Evolutionary conservation across 2,113 vertebrate species (phyloP).

Genomic region (Amazona guildingii): DNA sequence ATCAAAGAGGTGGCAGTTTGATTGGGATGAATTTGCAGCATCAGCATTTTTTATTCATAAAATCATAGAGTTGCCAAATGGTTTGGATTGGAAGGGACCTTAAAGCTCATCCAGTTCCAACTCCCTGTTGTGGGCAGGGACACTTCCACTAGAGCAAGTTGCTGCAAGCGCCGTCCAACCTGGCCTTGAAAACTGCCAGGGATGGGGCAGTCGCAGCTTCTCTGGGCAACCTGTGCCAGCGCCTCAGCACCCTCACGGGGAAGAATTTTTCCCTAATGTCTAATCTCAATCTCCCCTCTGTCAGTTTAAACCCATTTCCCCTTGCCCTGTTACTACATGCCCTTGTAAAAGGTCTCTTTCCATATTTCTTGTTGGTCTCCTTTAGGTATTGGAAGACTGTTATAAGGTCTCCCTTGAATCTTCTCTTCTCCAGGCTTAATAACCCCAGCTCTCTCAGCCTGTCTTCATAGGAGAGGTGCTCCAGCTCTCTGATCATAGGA

Average conservation of each 20-base stretch:
- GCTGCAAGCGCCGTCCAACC: background rate
- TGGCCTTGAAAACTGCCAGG: background rate
- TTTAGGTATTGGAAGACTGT: background rate
- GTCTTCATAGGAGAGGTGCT: background rate
- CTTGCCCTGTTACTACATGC: background rate
- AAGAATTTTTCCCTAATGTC: background rate
- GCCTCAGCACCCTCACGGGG: background rate
- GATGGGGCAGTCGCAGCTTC: background rate
- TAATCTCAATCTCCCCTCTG: background rate
- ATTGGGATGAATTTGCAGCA: background rate
- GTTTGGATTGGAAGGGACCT: background rate
- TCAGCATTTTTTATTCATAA: background rate
- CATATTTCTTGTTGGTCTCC: background rate
- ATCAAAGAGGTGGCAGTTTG: background rate
- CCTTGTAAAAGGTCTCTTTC: background rate
- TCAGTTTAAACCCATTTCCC: background rate
- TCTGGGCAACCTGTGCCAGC: background rate
- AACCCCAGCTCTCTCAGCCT: background rate
- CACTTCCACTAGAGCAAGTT: background rate
- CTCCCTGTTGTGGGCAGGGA: background rate
- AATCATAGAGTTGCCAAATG: background rate
- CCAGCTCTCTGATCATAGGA: background rate
- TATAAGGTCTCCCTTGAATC: background rate
- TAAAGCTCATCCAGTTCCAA: background rate
- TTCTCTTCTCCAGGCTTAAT: background rate